These are phyloP conservation scores for Ophion slaviceki DNA, from an alignment of 2,888 invertebrate genomes.

Conservation along the genomic window DNA sequence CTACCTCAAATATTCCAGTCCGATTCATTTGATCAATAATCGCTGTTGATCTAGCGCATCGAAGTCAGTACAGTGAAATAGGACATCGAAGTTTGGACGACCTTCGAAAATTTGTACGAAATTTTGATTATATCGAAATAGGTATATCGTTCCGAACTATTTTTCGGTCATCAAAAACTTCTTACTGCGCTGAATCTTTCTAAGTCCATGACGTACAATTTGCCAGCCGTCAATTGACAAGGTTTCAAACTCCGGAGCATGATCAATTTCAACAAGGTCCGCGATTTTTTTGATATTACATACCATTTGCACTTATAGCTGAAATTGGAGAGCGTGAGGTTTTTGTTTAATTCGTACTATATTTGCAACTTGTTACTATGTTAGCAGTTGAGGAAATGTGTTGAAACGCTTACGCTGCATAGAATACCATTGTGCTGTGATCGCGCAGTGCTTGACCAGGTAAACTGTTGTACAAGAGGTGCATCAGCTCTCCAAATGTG, in stretches of 20 bases:
- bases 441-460: conserved; percentile 55
- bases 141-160: neutral
- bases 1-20: neutral
- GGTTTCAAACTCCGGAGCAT: conserved; percentile 55
- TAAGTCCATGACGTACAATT: conserved; percentile 56
- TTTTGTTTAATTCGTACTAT: neutral
- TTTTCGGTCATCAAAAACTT: conserved; percentile 4
- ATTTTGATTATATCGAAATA: neutral
- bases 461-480: conserved; percentile 49
- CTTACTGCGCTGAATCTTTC: conserved; percentile 55
- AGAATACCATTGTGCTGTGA: conserved; percentile 46
- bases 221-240: conserved; percentile 58
- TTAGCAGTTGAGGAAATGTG: neutral
- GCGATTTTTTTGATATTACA: conserved; percentile 42
- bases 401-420: conserved; percentile 47
- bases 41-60: conserved; percentile 33
- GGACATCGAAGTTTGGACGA: conserved; percentile 61
- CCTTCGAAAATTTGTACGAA: conserved; percentile 25
- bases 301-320: conserved; percentile 59
- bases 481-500: conserved; percentile 52
- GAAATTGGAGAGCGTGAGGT: neutral
- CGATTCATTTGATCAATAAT: neutral
- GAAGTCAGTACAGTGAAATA: conserved; percentile 59
- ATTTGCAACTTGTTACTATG: neutral
- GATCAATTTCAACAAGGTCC: conserved; percentile 38